A percentile compares a stretch with the other conserved stretches of the same genome.
Evolutionary conservation across 2,113 vertebrate genomes (phyloP).

Genomic region (Chaetura pelagica): DNA sequence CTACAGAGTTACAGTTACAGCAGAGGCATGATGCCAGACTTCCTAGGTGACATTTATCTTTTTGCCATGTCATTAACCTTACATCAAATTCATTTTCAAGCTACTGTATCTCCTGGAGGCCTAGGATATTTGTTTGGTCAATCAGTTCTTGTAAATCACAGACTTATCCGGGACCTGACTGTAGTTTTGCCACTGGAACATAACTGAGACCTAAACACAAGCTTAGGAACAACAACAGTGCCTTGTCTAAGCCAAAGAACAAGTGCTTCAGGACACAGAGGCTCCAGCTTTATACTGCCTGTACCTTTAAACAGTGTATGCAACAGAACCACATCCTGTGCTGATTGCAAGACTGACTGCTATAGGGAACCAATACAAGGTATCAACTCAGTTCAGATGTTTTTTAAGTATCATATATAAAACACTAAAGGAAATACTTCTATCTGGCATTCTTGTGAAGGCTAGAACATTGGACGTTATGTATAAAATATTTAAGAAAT

Average conservation of each 20-base stretch:
- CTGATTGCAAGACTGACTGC: not conserved
- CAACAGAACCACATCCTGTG: not conserved
- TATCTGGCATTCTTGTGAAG: constrained; percentile 34
- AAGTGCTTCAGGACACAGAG: not conserved
- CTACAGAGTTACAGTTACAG: not conserved
- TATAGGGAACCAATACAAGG: not conserved
- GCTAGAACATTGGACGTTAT: constrained; percentile 41
- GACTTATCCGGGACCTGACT: not conserved
- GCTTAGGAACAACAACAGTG: not conserved
- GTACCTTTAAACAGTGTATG: not conserved
- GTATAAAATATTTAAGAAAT: constrained; percentile 68
- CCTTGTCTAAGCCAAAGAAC: not conserved
- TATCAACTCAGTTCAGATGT: constrained; percentile 23
- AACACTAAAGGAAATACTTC: constrained; percentile 35
- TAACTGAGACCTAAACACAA: not conserved
- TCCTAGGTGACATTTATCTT: not conserved
- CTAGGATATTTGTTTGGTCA: not conserved
- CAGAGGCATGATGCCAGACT: not conserved
- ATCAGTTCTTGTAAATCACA: constrained; percentile 21
- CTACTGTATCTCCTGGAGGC: not conserved
- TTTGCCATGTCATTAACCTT: not conserved
- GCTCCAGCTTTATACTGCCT: not conserved
- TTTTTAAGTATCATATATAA: constrained; percentile 51
- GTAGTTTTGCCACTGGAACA: not conserved
- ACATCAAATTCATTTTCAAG: not conserved